Evolutionary conservation across 2,113 vertebrate genomes (phyloP), one percentile per base, ranked within the genome.

Genomic region (Melospiza melodia): DNA sequence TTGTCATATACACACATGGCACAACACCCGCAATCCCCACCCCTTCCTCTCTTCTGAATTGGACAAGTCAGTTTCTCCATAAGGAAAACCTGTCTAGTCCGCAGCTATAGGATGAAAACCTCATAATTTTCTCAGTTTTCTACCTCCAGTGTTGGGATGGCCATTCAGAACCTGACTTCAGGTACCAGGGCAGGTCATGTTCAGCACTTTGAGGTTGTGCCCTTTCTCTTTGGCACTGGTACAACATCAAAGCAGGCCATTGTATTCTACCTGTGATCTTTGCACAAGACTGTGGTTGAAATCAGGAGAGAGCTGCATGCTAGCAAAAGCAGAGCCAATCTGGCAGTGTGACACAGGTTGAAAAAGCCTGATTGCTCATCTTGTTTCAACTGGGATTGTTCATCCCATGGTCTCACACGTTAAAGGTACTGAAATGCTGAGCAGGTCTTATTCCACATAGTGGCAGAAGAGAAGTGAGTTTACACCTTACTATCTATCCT

Each of bases 381-480:
- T 87, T 1, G 1, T 82, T 80, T 82, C 49, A 35, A 4, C 1
- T 48, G 44, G 44, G 49, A 57, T 30, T 79, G 44, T 54, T 88
- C 63, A 43, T 37, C 46, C 35, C 25, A 35, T 9, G 67, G 46
- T 61, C 73, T 65, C 28, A 31, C 13, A 4, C 0, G 0, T 25
- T 27, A 30, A 59, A 83, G 37, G 54, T 33, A 18, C 30, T 5
- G 57, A 78, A 37, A 54, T 68, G 57, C 35, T 93, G 52, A 78
- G 87, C 77, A 75, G 57, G 17, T 75, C 75, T 83, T 35, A 11
- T 30, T 95, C 94, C 82, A 88, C 30, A 25, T 48, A 84, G 93
- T 77, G 90, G 87, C 46, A 96, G 88, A 92, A 90, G 54, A 90
- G 68, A 89, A 79, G 59, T 33, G 59, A 75, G 65, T 93, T 93